Conservation (phyloP, 2,113 vertebrate species). For the Oncorhynchus clarkii region DNA sequence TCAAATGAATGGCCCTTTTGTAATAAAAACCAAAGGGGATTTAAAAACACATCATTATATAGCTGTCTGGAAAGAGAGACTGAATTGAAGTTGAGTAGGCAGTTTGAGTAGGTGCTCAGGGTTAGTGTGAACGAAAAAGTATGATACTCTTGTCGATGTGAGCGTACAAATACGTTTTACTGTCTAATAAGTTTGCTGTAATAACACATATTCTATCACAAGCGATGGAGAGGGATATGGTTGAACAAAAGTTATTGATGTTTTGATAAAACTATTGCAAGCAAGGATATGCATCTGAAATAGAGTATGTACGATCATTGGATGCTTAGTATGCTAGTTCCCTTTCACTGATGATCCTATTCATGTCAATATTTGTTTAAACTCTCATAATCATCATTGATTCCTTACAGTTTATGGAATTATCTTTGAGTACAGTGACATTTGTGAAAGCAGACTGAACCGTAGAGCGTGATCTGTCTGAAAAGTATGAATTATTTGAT, state of each 20-base stretch:
- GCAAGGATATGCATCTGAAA: too few species aligned
- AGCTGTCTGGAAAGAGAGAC: conserved; percentile 17
- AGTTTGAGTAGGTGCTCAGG: conserved; percentile 21
- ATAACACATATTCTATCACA: too few species aligned
- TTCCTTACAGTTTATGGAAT: conserved; percentile 38
- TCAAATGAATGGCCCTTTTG: conserved; percentile 41
- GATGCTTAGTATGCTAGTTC: not conserved
- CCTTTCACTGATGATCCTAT: not conserved
- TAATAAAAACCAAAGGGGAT: conserved; percentile 43
- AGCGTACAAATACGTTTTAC: too few species aligned
- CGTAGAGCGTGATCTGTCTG: conserved; percentile 12
- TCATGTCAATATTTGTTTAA: conserved; percentile 27
- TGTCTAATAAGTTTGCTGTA: too few species aligned
- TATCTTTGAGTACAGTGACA: conserved; percentile 43
- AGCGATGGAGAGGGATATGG: too few species aligned
- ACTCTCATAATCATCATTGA: conserved; percentile 32
- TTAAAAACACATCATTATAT: conserved; percentile 33
- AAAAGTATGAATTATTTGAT: conserved; percentile 39
- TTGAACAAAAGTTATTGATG: too few species aligned
- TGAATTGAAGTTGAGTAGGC: conserved; percentile 1
- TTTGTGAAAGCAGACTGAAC: conserved; percentile 36
- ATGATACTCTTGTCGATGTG: too few species aligned
- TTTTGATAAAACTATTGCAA: too few species aligned
- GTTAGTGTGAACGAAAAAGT: not conserved
- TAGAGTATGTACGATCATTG: too few species aligned